Percentiles rank a stretch among this genome's conserved stretches.
phyloP scores from a whole-genome alignment of 2,888 invertebrate genomes.

The Hemicrepidius hirtus region DNA sequence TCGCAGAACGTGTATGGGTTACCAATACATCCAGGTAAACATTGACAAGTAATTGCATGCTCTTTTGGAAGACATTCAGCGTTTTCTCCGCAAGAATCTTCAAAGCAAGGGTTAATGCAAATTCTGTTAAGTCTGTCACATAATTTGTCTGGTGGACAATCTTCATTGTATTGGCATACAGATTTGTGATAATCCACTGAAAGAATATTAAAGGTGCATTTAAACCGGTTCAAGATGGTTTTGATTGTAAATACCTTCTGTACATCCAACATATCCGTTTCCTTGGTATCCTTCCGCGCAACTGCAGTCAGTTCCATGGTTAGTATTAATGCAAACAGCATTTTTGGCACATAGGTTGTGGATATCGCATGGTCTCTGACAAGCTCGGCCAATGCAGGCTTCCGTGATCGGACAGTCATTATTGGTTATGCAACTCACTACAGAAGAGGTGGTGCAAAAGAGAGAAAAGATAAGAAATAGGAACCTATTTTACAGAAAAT shows the following conservation, averaged over 20 bases:
- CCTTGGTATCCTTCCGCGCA: conserved; percentile 91
- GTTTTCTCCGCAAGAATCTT: conserved; percentile 87
- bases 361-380: conserved; percentile 90
- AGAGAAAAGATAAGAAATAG: conserved; percentile 55
- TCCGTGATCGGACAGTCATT: conserved; percentile 90
- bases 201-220: conserved; percentile 43
- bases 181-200: conserved; percentile 71
- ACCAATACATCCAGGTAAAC: conserved; percentile 83
- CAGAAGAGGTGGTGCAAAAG: conserved; percentile 69
- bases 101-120: conserved; percentile 88
- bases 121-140: conserved; percentile 90
- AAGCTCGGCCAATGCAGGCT: conserved; percentile 89
- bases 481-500: conserved; percentile 54
- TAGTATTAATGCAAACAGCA: conserved; percentile 90
- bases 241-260: conserved; percentile 79
- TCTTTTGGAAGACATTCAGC: conserved; percentile 86
- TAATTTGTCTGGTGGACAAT: conserved; percentile 89
- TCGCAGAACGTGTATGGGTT: conserved; percentile 85
- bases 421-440: conserved; percentile 91
- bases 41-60: conserved; percentile 85
- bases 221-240: too few relatives aligned
- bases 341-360: conserved; percentile 89
- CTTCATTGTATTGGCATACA: conserved; percentile 92
- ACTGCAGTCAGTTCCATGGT: conserved; percentile 90
- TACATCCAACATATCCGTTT: conserved; percentile 88